These are phyloP conservation scores for Megatriorchis doriae DNA, from an alignment of 2,113 vertebrate genomes.

Conservation along the genomic window DNA sequence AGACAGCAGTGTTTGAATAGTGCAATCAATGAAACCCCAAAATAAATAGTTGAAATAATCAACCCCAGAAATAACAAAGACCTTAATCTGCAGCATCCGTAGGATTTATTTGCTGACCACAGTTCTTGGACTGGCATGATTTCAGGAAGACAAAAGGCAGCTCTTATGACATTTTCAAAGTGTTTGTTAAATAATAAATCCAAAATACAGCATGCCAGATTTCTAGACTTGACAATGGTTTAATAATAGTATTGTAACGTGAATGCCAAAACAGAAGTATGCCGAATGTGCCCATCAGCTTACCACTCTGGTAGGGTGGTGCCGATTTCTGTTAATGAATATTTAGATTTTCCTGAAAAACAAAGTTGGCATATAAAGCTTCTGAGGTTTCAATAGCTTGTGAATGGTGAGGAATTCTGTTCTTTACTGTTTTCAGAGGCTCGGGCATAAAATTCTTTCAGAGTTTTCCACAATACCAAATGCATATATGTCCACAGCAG, in stretches of 20 bases:
- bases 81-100: background rate
- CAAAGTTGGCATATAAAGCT: background rate
- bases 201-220: background rate
- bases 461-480: background rate
- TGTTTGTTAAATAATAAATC: background rate
- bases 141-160: background rate
- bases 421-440: background rate
- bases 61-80: background rate
- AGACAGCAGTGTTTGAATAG: constrained; percentile 33
- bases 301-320: background rate
- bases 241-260: background rate
- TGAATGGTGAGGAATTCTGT: background rate
- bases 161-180: background rate
- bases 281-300: background rate
- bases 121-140: background rate
- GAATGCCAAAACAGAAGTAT: background rate
- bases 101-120: background rate
- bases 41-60: constrained; percentile 39
- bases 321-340: background rate
- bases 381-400: background rate
- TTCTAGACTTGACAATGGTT: background rate
- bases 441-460: background rate
- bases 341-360: background rate
- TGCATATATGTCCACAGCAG: background rate
- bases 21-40: constrained; percentile 29